Conservation (phyloP, 23 tunicate genomes). For the Halocynthia roretzi region DNA sequence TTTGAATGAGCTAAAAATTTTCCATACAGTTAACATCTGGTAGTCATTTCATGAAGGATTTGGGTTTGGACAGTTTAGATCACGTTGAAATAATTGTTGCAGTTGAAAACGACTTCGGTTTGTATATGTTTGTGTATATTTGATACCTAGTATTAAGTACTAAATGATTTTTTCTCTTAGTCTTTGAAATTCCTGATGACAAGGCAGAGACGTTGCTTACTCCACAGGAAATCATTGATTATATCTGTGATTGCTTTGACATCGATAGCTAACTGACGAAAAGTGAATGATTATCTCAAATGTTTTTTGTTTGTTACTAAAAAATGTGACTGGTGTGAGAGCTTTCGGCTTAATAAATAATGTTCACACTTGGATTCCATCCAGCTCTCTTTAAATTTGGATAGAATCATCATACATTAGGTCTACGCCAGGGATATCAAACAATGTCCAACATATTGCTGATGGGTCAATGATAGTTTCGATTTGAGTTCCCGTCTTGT, state of each 20-base stretch:
- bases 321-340: no score
- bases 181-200: constrained; percentile 54
- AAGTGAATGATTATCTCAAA: no score
- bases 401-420: no score
- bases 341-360: no score
- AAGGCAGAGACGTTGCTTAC: constrained; percentile 70
- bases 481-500: no score
- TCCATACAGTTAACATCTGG: constrained; percentile 32
- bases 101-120: constrained; percentile 79
- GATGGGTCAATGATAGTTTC: no score
- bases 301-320: no score
- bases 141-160: neutral
- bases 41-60: constrained; percentile 69
- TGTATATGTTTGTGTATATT: neutral
- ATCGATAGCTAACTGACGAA: neutral
- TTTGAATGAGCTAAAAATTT: no score
- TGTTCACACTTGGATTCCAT: no score
- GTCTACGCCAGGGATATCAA: no score
- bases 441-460: no score
- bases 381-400: no score
- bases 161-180: constrained; percentile 7
- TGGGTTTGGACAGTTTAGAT: constrained; percentile 89
- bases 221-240: constrained; percentile 85
- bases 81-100: constrained; percentile 91
- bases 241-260: constrained; percentile 61